A percentile compares a stretch with the other conserved stretches of the same genome.
These are phyloP conservation scores for Butorides virescens DNA, from an alignment of 2,113 vertebrate genomes.

Conservation along the genomic window DNA sequence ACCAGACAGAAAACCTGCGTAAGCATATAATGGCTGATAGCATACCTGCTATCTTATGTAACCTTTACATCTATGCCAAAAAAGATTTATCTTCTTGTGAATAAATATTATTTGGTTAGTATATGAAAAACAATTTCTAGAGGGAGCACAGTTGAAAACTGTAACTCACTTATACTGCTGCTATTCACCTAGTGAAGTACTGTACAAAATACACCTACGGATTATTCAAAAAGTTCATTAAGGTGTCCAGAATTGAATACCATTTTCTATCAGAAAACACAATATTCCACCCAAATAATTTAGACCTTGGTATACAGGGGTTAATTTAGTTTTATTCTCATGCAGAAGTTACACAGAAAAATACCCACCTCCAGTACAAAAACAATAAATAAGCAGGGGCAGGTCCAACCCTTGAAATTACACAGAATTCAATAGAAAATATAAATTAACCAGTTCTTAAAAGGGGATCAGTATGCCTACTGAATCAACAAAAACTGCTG, in stretches of 20 bases:
- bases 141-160: background rate
- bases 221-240: background rate
- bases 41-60: background rate
- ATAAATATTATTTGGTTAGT: background rate
- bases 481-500: background rate
- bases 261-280: background rate
- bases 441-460: background rate
- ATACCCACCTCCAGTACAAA: background rate
- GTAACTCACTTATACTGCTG: background rate
- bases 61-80: background rate
- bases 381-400: background rate
- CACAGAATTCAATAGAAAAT: background rate
- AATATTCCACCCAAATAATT: background rate
- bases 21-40: background rate
- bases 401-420: background rate
- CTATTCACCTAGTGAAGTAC: background rate
- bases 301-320: background rate
- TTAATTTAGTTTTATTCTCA: background rate
- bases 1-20: background rate
- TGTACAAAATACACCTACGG: background rate
- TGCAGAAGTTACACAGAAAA: background rate
- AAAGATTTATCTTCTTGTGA: background rate
- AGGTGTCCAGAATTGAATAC: background rate
- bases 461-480: background rate
- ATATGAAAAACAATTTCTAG: background rate